These are phyloP conservation scores for Lagopus muta DNA, from an alignment of 2,113 vertebrate species.

Conservation along the genomic window DNA sequence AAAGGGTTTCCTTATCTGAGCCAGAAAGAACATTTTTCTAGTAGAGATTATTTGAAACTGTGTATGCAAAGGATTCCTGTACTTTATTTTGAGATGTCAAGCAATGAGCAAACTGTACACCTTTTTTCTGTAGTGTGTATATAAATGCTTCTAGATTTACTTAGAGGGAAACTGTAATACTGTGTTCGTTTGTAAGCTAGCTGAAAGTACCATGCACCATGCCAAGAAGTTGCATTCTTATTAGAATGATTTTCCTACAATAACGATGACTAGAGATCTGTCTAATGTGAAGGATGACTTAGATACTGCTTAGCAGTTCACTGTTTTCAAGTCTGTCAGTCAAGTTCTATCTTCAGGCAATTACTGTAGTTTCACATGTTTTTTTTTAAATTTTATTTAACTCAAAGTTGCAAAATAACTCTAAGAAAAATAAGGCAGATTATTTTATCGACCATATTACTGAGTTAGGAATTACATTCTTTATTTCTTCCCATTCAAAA, in stretches of 20 bases:
- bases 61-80: neutral
- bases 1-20: neutral
- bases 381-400: neutral
- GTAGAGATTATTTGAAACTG: neutral
- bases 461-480: neutral
- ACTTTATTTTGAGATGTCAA: neutral
- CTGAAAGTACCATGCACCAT: neutral
- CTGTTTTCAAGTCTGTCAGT: neutral
- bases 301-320: neutral
- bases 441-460: neutral
- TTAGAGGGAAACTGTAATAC: neutral
- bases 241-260: neutral
- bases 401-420: neutral
- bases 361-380: neutral
- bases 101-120: neutral
- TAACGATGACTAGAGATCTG: neutral
- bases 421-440: neutral
- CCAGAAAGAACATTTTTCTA: neutral
- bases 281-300: neutral
- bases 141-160: neutral
- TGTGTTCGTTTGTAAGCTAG: neutral
- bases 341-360: neutral
- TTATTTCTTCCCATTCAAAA: neutral
- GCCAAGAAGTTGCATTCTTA: neutral
- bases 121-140: neutral